Evolutionary conservation across 2,888 invertebrate species (phyloP), one percentile per base, ranked within the genome.

Genomic region (Amblyjoppa fuscipennis): DNA sequence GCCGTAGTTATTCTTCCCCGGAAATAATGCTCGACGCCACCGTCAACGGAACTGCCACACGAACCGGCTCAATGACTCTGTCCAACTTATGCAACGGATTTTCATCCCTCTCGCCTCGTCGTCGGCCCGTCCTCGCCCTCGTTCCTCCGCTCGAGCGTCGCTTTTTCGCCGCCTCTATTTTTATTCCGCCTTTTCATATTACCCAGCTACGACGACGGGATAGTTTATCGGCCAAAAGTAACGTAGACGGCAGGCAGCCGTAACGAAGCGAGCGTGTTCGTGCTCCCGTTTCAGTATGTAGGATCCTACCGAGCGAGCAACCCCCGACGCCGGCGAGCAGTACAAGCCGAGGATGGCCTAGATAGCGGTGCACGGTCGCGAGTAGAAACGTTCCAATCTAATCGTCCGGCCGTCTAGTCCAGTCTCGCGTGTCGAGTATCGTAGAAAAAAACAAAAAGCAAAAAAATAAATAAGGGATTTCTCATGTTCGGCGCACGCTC

Each of bases 251-350:
- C 9, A 45, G 31, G n/a, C 49, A 59, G 34, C 70, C 53, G 69
- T 51, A 81, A 81, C 73, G 79, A 78, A 70, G 41, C 69, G 78
- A 61, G 78, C 78, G 82, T 70, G 51, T 66, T 20, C 66, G 85
- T 79, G 85, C 83, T 85, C 85, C 38, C 83, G 68, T 85, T 85
- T 83, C 79, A 69, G 64, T 56, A 51, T 49, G 56, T 3, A 73
- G 56, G 38, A 56, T 59, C 13, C 59, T 38, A 20, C 56, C 45
- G 25, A 61, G 34, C 61, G 41, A 25, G 20, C 28, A 16, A 34
- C 28, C 61, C 61, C 13, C 28, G 61, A 61, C 45, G 28, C 61
- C 45, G 59, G 38, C 59, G 38, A 41, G 28, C 49, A 61, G 49
- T 45, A 28, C 61, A 66, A 53, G 83, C 53, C 74, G 69, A 64